Base-by-base conservation (phyloP, 2,888 invertebrate genomes). In the Hesperia comma region DNA sequence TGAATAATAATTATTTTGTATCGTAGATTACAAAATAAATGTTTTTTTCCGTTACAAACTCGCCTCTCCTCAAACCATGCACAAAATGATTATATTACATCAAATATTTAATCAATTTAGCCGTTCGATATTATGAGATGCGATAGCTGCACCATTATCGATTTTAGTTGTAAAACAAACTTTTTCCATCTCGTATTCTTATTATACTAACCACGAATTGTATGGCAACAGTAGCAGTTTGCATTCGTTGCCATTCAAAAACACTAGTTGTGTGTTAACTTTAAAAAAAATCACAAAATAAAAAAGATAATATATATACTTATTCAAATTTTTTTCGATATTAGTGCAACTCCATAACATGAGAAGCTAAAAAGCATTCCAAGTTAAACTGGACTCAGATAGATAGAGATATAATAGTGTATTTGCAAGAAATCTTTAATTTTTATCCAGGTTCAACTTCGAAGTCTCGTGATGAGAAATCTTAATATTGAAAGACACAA, bases 341-440 rank as follows among this genome's bases (percentile, higher is more conserved):
- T 69, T 68, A 70, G 66, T 63, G 70, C 72, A 62, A 60, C 69
- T 68, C 17, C 15, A 33, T 51, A 56, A 15, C 75, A 79, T 84
- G 83, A 85, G 72, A 88, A 88, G 88, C 88, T 83, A 88, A 88
- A 70, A 74, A 75, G 73, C 71, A 67, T 57, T 63, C 72, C 72
- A 72, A 56, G 60, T 60, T 32, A 33, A 17, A 33, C 15, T 43
- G 26, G 41, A 41, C 14, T 40, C 14, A 8, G 41, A 41, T 21
- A 41, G 2, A 51, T 26, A 17, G 60, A 60, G n/a, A 60, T 49
- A 10, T 49, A 15, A 26, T 12, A 32, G 26, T 53, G n/a, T 53
- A 32, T n/a, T 32, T 37, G 8, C 10, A 37, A 37, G 8, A 37
- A 37, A 37, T 10, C 37, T 10, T 8, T 37, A 1, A 37, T 8